These are phyloP conservation scores for Siphlonurus alternatus DNA, from an alignment of 2,888 invertebrate genomes.

Conservation along the genomic window DNA sequence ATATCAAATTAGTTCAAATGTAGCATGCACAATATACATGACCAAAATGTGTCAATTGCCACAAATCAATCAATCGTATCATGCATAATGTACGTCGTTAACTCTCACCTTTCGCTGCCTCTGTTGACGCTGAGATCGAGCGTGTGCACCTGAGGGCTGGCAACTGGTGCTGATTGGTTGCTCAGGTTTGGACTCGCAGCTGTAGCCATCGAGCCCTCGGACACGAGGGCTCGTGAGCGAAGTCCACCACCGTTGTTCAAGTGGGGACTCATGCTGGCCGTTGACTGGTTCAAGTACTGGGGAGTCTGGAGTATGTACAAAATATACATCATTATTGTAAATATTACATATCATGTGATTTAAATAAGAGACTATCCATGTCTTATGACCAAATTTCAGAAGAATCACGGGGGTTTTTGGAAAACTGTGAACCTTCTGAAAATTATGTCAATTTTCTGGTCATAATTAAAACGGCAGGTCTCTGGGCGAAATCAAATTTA, in stretches of 20 bases:
- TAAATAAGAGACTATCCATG: no score
- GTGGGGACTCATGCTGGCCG: slow-evolving; percentile 41
- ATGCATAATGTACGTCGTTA: no score
- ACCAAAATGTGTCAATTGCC: no score
- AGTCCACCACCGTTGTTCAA: slow-evolving; percentile 43
- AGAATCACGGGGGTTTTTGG: no score
- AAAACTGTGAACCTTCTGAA: no score
- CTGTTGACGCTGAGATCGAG: slow-evolving; percentile 63
- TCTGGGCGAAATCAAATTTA: no score
- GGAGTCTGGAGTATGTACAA: slow-evolving; percentile 46
- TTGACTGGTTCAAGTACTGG: slow-evolving; percentile 37
- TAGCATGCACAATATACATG: no score
- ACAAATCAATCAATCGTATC: no score
- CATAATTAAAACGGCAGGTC: no score
- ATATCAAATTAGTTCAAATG: no score
- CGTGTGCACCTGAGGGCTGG: slow-evolving; percentile 81
- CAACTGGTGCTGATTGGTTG: slow-evolving; percentile 67
- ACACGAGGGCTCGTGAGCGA: slow-evolving; percentile 22
- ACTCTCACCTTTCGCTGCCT: neutral
- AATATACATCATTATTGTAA: slow-evolving; percentile 20
- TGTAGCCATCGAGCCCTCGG: slow-evolving; percentile 20
- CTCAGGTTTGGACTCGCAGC: slow-evolving; percentile 65
- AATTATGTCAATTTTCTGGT: no score
- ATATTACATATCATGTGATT: slow-evolving; percentile 8
- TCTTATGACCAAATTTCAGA: no score